Base-by-base conservation (phyloP, 2,888 invertebrate genomes). In the Acronicta alni region DNA sequence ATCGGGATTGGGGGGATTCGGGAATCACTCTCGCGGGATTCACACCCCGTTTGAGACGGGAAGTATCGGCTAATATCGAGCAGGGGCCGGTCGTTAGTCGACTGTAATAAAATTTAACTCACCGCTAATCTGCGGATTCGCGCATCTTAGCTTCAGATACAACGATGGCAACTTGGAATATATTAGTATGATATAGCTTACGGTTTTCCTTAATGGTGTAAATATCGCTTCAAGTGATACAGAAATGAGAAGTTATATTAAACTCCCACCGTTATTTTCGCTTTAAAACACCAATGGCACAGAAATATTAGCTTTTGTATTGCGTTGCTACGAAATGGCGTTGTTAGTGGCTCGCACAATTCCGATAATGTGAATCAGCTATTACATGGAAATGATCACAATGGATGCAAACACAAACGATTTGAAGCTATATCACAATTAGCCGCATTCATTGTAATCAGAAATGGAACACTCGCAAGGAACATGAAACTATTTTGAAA, bases 81-180 rank as follows among this genome's bases (percentile, higher is more conserved):
- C 56, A 67, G 71, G 52, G 53, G 72, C 72, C 70, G 79, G 77
- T 81, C 83, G 73, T 66, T 73, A 75, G 75, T 53, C 60, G 69
- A 56, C 46, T 48, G 72, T 68, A 70, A 77, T 80, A 80, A 80
- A 81, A 82, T 79, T 79, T 75, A 75, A 80, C 72, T 76, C 64
- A 53, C 57, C 61, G 42, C 51, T 67, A 74, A 77, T 77, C 79
- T 74, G 63, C 30, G 64, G 71, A 67, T 72, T 70, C 48, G 48
- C 60, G 58, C 58, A 62, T 67, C 73, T 75, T 65, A 63, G 62
- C 46, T 52, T 45, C 42, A 57, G 59, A 69, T 56, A 67, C 66
- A 74, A 69, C 45, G 72, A 61, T 61, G 61, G 59, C 16, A 49
- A 61, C 57, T 69, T 52, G 17, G 58, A 35, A 45, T 76, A 58